Evolutionary conservation across 2,113 vertebrate species (phyloP), one percentile per base, ranked within the genome.

Genomic region (Mormyrus iriodes): DNA sequence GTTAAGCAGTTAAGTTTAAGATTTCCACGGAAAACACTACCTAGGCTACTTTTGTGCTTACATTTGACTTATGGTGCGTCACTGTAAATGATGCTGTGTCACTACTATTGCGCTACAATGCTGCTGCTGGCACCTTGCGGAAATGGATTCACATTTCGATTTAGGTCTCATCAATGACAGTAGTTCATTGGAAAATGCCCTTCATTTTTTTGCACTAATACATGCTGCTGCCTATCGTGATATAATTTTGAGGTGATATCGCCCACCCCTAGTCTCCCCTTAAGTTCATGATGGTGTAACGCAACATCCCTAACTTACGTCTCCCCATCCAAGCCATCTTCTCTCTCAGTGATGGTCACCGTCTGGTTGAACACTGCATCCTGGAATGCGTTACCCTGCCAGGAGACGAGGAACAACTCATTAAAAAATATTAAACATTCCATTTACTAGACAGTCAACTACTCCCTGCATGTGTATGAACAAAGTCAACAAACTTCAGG

Each of bases 301-400:
- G 3, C 6, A 21, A 15, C 21, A 3, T n/a, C 27, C 44, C 52
- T 91, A 61, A 93, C 97, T 96, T 92, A 99, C 98, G 98, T 99
- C 94, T 99, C 98, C 95, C 98, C 98, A 90, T 99, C 98, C 79
- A 99, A 91, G 0, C 98, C 98, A 88, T 99, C 98, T 91, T 99
- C 98, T 88, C 91, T 96, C 92, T 99, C 98, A 24, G 97, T 99
- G 92, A 99, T 95, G 31, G 98, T 99, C 89, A 99, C 98, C 0
- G 98, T 99, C 93, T 99, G 98, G 94, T 99, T 99, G 94, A 99
- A 99, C 89, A 99, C 98, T 3, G 98, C 98, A 92, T 99, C 98
- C 95, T 99, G 98, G 94, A 99, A 99, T 61, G 97, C 13, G 3
- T 99, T 99, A 51, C 98, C 98, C 98, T 99, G 61, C 55, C 90